Percentiles rank a stretch among this genome's conserved stretches.
Evolutionary conservation across 2,888 invertebrate species (phyloP).

Genomic region (Automeris io): DNA sequence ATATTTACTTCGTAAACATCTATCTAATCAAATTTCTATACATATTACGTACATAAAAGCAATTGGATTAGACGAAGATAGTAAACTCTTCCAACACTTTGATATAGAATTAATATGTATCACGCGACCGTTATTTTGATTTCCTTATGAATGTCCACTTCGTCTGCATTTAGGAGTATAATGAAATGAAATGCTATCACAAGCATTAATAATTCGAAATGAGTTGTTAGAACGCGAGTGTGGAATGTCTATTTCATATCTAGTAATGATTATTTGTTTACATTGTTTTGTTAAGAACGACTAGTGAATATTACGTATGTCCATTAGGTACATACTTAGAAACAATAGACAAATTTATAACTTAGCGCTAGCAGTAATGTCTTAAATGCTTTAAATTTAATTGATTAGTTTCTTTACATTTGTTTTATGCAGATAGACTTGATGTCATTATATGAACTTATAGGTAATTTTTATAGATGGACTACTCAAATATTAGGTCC

Average conservation of each 20-base stretch:
- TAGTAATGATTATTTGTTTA: conserved; percentile 45
- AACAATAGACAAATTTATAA: no score
- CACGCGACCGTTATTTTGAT: conserved; percentile 69
- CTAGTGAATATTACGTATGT: neutral
- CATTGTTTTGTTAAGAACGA: conserved; percentile 11
- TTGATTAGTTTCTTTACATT: no score
- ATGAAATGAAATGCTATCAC: conserved; percentile 45
- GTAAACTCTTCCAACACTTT: conserved; percentile 43
- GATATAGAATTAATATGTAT: conserved; percentile 38
- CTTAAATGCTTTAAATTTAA: no score
- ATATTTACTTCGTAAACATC: no score
- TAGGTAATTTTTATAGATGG: no score
- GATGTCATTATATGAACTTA: no score
- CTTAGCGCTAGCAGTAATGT: no score
- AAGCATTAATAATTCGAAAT: conserved; percentile 54
- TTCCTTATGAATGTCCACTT: conserved; percentile 38
- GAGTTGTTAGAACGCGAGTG: conserved; percentile 31
- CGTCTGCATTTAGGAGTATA: conserved; percentile 41
- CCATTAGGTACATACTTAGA: no score
- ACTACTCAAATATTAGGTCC: no score
- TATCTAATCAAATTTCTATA: no score
- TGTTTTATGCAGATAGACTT: no score
- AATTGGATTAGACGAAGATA: conserved; percentile 39
- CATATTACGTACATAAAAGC: conserved; percentile 22
- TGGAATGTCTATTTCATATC: conserved; percentile 33